Evolutionary conservation across 1,140 invertebrate genomes (phyloP).

Genomic region (Macrobrachium nipponense): DNA sequence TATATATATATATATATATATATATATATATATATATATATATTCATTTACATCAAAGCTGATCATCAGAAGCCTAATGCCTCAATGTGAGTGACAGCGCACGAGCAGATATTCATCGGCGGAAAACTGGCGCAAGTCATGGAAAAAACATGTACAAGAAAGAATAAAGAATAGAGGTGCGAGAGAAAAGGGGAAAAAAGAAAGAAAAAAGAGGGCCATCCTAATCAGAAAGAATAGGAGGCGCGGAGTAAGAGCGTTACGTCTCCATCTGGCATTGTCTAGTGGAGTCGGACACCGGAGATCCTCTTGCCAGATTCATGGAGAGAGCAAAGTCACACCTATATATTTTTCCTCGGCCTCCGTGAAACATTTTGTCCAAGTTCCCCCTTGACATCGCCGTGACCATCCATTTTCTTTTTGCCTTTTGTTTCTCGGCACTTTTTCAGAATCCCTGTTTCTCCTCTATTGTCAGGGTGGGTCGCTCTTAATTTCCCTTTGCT

Average conservation of each 20-base stretch:
- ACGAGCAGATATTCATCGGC: too few species aligned
- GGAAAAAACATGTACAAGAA: background rate
- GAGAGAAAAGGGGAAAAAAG: background rate
- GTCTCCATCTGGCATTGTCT: background rate
- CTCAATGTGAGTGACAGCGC: too few species aligned
- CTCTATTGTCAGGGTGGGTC: background rate
- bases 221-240: background rate
- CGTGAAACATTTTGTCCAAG: background rate
- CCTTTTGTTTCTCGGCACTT: background rate
- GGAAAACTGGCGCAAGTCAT: too few species aligned
- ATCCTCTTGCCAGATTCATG: background rate
- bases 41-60: too few species aligned
- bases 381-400: background rate
- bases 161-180: background rate
- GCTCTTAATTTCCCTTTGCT: too few species aligned
- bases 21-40: too few species aligned
- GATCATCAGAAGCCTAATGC: too few species aligned
- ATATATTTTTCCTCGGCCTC: background rate
- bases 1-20: too few species aligned
- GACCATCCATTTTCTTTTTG: background rate
- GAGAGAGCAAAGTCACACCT: background rate
- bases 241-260: background rate
- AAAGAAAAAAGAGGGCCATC: background rate
- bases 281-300: too few species aligned
- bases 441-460: background rate